Percentiles rank a stretch among this genome's conserved stretches.
phyloP scores from a whole-genome alignment of 2,888 invertebrate genomes.

The Plagodis dolabraria region DNA sequence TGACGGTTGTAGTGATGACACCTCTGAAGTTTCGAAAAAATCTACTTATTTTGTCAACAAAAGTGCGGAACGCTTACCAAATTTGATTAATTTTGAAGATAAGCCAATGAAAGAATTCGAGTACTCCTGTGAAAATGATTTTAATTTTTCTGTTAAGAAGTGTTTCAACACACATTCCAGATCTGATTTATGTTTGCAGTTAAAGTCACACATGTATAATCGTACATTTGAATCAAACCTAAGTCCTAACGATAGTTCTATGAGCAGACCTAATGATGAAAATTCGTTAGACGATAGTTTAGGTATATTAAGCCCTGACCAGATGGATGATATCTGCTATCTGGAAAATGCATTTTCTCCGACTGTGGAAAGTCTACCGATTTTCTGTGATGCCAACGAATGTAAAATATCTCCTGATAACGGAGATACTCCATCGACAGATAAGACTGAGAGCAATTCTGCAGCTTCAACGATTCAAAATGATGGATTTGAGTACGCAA shows the following conservation, averaged over 20 bases:
- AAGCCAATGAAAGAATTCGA: constrained; percentile 79
- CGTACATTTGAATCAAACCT: constrained; percentile 68
- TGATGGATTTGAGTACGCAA: constrained; percentile 68
- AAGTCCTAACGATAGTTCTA: constrained; percentile 78
- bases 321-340: constrained; percentile 91
- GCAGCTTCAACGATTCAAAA: constrained; percentile 81
- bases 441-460: constrained; percentile 82
- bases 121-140: constrained; percentile 77
- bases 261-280: constrained; percentile 86
- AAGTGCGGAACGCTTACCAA: constrained; percentile 71
- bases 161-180: constrained; percentile 73
- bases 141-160: constrained; percentile 62
- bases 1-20: constrained; percentile 45
- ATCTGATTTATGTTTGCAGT: constrained; percentile 76
- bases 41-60: constrained; percentile 54
- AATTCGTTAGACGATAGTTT: constrained; percentile 94
- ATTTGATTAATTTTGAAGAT: constrained; percentile 75
- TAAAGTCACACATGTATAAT: constrained; percentile 69
- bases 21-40: constrained; percentile 52
- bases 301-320: constrained; percentile 94
- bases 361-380: constrained; percentile 86
- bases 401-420: constrained; percentile 77
- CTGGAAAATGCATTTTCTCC: constrained; percentile 87
- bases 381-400: constrained; percentile 73
- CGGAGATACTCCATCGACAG: constrained; percentile 83